Conservation (phyloP, 2,113 vertebrate species). For the Peromyscus leucopus region DNA sequence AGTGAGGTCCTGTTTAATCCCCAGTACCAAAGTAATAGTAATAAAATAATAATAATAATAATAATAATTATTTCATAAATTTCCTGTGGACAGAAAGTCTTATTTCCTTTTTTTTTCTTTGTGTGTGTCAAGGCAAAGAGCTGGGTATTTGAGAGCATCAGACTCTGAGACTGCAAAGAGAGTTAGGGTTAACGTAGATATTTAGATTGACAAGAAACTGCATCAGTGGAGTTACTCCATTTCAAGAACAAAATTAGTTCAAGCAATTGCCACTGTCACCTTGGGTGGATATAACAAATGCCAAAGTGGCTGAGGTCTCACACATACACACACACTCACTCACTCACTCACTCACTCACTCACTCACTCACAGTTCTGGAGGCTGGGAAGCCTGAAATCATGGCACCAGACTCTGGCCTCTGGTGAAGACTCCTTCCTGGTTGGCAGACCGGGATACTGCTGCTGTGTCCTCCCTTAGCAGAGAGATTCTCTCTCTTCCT, state of each 20-base stretch:
- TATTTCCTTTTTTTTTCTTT: not conserved
- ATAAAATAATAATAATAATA: not conserved
- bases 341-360: not conserved
- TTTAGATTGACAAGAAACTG: not conserved
- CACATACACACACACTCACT: too few species aligned
- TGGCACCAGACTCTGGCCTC: not conserved
- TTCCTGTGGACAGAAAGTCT: not conserved
- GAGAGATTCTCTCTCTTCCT: not conserved
- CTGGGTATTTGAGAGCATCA: not conserved
- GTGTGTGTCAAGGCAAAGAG: not conserved
- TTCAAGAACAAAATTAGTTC: constrained; percentile 4
- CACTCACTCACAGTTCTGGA: not conserved
- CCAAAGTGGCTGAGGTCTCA: not conserved
- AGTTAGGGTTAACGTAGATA: not conserved
- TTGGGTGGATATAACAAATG: not conserved
- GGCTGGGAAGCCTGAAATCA: not conserved
- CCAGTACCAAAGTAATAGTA: not conserved
- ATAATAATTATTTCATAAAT: not conserved
- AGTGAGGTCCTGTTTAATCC: not conserved
- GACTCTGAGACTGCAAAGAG: not conserved
- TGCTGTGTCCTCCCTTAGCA: not conserved
- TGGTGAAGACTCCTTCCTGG: not conserved
- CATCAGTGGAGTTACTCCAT: not conserved
- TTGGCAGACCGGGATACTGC: too few species aligned
- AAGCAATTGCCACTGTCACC: not conserved